phyloP scores from a whole-genome alignment of 2,113 vertebrate species.

The Phrynosoma platyrhinos region DNA sequence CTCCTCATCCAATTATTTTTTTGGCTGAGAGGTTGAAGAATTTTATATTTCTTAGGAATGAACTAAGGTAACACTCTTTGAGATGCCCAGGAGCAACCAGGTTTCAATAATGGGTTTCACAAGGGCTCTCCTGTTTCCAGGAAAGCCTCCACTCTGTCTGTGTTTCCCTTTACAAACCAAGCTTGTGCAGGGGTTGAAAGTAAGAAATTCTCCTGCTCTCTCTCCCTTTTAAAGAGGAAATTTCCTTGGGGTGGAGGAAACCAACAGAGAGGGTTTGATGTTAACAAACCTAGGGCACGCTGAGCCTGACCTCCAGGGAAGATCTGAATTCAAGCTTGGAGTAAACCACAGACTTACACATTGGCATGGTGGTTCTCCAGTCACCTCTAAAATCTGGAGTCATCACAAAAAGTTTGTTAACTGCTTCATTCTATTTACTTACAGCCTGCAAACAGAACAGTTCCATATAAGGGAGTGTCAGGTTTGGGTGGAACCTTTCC shows the following conservation, averaged over 20 bases:
- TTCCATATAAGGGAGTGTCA: slow-evolving; percentile 52
- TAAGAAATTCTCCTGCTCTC: background rate
- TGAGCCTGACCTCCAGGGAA: background rate
- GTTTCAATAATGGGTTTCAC: background rate
- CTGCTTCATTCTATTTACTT: slow-evolving; percentile 54
- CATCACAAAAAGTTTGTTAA: background rate
- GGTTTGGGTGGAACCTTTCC: fast-evolving
- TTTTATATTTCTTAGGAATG: background rate
- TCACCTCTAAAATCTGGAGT: background rate
- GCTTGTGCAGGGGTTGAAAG: background rate
- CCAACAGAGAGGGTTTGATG: background rate
- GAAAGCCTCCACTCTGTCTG: too few species aligned
- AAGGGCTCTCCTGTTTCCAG: background rate
- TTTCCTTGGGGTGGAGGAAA: background rate
- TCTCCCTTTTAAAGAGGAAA: background rate
- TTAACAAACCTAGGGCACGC: background rate
- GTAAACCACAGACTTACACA: background rate
- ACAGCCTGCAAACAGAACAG: slow-evolving; percentile 83
- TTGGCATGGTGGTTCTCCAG: background rate
- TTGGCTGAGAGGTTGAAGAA: background rate
- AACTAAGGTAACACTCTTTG: background rate
- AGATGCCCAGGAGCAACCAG: background rate
- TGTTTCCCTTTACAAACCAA: too few species aligned
- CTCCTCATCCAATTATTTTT: background rate
- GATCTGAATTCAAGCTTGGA: background rate